Percentiles rank a stretch among this genome's conserved stretches.
phyloP scores from a whole-genome alignment of 2,113 vertebrate species.

The Pandion haliaetus region DNA sequence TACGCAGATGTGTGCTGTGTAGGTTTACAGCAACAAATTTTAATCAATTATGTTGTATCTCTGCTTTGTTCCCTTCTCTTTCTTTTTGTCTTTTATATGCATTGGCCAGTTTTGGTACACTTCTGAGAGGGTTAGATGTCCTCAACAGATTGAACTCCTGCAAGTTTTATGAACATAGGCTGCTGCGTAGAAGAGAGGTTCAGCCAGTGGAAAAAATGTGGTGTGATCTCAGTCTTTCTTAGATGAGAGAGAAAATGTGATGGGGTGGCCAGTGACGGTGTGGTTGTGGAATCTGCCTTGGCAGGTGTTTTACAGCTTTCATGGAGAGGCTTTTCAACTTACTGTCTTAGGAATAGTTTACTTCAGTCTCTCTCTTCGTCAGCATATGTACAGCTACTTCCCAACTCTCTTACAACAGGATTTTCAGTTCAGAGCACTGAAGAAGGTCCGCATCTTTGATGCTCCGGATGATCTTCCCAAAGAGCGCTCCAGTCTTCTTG shows the following conservation, averaged over 20 bases:
- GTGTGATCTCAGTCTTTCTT: background rate
- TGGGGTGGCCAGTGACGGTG: background rate
- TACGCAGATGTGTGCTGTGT: background rate
- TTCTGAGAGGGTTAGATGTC: background rate
- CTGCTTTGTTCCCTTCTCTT: background rate
- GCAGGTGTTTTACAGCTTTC: background rate
- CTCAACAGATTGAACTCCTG: background rate
- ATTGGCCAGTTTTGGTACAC: background rate
- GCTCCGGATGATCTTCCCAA: slow-evolving; percentile 81
- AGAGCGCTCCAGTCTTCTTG: slow-evolving; percentile 86
- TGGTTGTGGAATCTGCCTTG: background rate
- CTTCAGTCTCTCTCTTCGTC: no score
- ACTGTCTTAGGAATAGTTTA: no score
- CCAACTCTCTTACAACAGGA: slow-evolving; percentile 75
- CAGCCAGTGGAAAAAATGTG: background rate
- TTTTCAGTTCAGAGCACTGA: slow-evolving; percentile 95
- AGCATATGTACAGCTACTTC: background rate
- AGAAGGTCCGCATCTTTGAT: slow-evolving; percentile 88
- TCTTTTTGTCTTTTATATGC: background rate
- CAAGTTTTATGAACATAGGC: background rate
- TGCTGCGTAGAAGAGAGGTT: background rate
- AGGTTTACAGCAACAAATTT: background rate
- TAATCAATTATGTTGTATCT: background rate
- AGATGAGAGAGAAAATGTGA: background rate
- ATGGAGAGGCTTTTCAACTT: background rate